Percentiles rank a stretch among this genome's conserved stretches.
phyloP scores from a whole-genome alignment of 2,797 vertebrate species.

The Phalloptychus januarius region DNA sequence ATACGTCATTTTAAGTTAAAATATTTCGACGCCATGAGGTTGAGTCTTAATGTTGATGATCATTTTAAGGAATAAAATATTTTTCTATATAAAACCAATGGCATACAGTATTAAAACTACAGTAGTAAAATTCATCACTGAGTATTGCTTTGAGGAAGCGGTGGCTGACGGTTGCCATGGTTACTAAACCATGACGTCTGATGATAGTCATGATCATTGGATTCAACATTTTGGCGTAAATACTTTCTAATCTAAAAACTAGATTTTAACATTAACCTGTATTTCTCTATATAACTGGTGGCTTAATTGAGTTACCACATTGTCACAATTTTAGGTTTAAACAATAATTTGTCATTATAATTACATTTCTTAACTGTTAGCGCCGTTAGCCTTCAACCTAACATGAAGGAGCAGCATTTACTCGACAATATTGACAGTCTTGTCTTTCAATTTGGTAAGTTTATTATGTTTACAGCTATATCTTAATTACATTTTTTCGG shows the following conservation, averaged over 20 bases:
- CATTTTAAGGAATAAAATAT: background rate
- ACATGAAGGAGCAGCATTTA: constrained; percentile 62
- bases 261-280: too few species aligned
- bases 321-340: background rate
- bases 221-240: background rate
- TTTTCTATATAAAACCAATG: background rate
- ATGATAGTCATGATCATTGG: background rate
- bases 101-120: background rate
- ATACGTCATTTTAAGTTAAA: background rate
- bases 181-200: background rate
- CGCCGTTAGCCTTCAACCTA: background rate
- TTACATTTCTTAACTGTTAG: background rate
- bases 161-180: background rate
- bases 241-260: background rate
- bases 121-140: too few species aligned
- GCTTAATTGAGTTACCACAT: background rate
- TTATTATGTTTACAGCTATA: background rate
- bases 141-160: background rate
- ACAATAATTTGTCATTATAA: background rate
- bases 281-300: background rate
- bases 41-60: background rate
- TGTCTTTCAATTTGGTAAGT: constrained; percentile 74
- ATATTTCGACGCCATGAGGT: background rate
- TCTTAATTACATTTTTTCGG: background rate
- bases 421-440: constrained; percentile 61